Percentiles rank a stretch among this genome's conserved stretches.
phyloP scores from a whole-genome alignment of 2,888 invertebrate genomes.

The Chrysodeixis includens region DNA sequence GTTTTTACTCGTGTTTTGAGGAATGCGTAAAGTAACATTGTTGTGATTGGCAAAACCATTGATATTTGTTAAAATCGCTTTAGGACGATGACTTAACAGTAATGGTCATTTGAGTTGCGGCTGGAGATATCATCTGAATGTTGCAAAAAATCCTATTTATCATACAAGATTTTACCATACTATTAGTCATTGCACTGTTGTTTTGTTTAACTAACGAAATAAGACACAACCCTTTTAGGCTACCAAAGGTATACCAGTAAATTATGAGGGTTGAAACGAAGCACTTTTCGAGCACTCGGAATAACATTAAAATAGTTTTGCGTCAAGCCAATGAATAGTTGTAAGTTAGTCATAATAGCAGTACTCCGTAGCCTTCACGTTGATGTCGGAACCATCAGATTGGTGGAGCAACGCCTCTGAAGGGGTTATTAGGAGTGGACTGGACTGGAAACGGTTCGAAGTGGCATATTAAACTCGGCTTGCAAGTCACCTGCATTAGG shows the following conservation, averaged over 20 bases:
- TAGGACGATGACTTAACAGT: conserved; percentile 53
- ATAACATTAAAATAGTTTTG: conserved; percentile 35
- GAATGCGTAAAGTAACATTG: conserved; percentile 52
- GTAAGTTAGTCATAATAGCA: conserved; percentile 49
- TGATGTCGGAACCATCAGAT: conserved; percentile 56
- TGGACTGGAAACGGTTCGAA: conserved; percentile 63
- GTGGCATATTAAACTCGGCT: conserved; percentile 66
- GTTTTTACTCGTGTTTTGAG: conserved; percentile 54
- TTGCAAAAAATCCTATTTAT: conserved; percentile 9
- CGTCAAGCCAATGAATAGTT: conserved; percentile 49
- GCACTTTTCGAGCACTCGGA: conserved; percentile 19
- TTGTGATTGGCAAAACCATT: conserved; percentile 66
- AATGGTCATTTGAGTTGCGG: conserved; percentile 30
- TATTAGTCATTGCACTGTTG: neutral
- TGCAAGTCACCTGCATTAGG: conserved; percentile 85
- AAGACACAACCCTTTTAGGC: neutral
- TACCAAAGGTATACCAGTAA: conserved; percentile 20
- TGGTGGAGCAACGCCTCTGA: conserved; percentile 58
- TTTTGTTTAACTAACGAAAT: neutral
- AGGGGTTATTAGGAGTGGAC: conserved; percentile 68
- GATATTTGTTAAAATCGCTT: conserved; percentile 40
- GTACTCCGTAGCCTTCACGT: conserved; percentile 41
- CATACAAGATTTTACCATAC: neutral
- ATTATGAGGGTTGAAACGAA: conserved; percentile 13
- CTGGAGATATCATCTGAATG: conserved; percentile 37